Conservation (phyloP, 2,888 invertebrate genomes). For the Tromatobia lineatoria region DNA sequence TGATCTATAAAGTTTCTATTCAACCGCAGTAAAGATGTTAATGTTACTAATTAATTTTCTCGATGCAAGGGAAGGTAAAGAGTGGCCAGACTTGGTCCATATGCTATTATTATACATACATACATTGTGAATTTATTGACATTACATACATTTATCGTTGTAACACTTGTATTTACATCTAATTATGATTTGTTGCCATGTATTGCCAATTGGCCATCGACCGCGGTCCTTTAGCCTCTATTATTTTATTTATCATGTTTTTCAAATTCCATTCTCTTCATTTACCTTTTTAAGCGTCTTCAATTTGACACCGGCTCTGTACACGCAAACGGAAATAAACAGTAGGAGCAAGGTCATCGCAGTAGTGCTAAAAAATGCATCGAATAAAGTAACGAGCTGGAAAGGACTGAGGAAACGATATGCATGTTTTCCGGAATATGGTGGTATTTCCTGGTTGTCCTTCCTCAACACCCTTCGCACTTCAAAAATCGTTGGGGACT, state of each 20-base stretch:
- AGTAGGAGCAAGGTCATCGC: conserved; percentile 87
- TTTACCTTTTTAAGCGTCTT: conserved; percentile 86
- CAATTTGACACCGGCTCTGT: conserved; percentile 87
- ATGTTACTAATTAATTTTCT: no score
- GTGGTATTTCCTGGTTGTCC: conserved; percentile 89
- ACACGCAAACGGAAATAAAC: conserved; percentile 87
- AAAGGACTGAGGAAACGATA: conserved; percentile 87
- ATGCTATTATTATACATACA: no score
- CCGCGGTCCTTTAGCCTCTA: no score
- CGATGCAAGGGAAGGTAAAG: no score
- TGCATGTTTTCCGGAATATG: conserved; percentile 90
- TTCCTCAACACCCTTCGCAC: conserved; percentile 87
- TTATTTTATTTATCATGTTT: not conserved
- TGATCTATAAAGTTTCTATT: no score
- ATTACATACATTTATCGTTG: no score
- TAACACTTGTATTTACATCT: no score
- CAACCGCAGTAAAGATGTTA: no score
- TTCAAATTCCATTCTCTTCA: not conserved
- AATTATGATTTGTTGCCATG: no score
- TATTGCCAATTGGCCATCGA: no score
- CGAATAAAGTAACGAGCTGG: conserved; percentile 86
- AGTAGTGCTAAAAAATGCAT: conserved; percentile 85
- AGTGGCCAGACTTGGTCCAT: no score
- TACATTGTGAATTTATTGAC: no score
- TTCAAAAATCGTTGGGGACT: conserved; percentile 85